phyloP scores from a whole-genome alignment of 2,797 vertebrate genomes.

The Meriones psammophilus region DNA sequence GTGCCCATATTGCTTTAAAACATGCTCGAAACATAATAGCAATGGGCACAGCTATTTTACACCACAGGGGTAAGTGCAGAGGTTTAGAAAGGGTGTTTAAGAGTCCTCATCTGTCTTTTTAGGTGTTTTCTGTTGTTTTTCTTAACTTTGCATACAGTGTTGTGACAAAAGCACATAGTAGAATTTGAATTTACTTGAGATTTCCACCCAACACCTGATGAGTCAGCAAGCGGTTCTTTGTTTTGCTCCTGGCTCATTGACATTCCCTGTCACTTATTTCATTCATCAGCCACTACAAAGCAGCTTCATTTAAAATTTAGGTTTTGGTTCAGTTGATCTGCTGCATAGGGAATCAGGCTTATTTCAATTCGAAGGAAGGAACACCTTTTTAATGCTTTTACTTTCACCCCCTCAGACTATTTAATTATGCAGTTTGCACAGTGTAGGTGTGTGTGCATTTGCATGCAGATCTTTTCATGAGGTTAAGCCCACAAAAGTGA shows the following conservation, averaged over 20 bases:
- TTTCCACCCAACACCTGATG: neutral
- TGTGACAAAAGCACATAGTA: neutral
- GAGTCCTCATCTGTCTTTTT: neutral
- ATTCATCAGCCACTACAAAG: neutral
- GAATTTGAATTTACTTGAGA: slow-evolving; percentile 50
- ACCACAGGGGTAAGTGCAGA: neutral
- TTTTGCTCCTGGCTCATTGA: neutral
- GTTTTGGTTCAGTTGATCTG: neutral
- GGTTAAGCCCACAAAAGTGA: neutral
- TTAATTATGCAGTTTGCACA: neutral
- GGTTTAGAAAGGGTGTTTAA: neutral
- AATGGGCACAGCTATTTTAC: neutral
- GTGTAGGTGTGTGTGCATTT: neutral
- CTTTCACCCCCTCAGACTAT: neutral
- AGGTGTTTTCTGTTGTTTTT: neutral
- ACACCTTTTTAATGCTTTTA: neutral
- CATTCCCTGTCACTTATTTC: neutral
- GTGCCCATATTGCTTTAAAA: slow-evolving; percentile 5
- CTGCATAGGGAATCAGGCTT: neutral
- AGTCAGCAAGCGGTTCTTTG: neutral
- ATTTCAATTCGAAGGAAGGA: slow-evolving; percentile 8
- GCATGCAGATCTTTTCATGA: neutral
- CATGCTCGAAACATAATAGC: neutral
- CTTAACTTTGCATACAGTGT: neutral
- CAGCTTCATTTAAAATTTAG: slow-evolving; percentile 13